phyloP scores from a whole-genome alignment of 1,140 invertebrate species.

The Philopotamus ludificatus region DNA sequence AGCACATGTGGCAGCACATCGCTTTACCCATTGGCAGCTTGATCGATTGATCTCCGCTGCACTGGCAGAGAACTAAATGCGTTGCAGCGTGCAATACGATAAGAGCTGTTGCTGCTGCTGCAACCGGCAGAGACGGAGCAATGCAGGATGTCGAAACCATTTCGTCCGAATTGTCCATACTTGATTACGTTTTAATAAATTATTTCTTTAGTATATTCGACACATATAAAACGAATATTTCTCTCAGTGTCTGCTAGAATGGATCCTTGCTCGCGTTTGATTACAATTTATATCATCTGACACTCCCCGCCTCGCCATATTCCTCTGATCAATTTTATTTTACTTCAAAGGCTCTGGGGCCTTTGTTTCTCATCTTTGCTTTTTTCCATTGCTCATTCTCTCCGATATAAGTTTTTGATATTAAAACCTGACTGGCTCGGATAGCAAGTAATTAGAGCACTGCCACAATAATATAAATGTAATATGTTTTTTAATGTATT shows the following conservation, averaged over 20 bases:
- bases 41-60: slow-evolving; percentile 7
- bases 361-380: slow-evolving; percentile 14
- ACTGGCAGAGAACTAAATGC: not conserved
- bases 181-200: too few species aligned
- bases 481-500: slow-evolving; percentile 20
- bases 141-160: too few species aligned
- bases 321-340: slow-evolving; percentile 20
- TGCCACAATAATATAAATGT: slow-evolving; percentile 20
- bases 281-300: slow-evolving; percentile 27
- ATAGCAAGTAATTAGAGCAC: slow-evolving; percentile 20
- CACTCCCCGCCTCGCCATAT: slow-evolving; percentile 17
- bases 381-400: slow-evolving; percentile 3
- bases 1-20: slow-evolving; percentile 2
- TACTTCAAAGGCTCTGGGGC: slow-evolving; percentile 18
- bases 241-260: slow-evolving; percentile 13
- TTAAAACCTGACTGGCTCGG: slow-evolving; percentile 6
- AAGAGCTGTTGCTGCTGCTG: too few species aligned
- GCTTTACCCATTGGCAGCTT: not conserved
- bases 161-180: too few species aligned
- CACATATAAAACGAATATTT: not conserved
- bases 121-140: too few species aligned
- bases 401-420: slow-evolving; percentile 19
- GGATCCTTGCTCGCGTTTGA: slow-evolving; percentile 16
- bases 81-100: not conserved
- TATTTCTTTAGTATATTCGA: too few species aligned